These are phyloP conservation scores for Rotaria socialis DNA, from an alignment of 2,888 invertebrate genomes.

Conservation along the genomic window DNA sequence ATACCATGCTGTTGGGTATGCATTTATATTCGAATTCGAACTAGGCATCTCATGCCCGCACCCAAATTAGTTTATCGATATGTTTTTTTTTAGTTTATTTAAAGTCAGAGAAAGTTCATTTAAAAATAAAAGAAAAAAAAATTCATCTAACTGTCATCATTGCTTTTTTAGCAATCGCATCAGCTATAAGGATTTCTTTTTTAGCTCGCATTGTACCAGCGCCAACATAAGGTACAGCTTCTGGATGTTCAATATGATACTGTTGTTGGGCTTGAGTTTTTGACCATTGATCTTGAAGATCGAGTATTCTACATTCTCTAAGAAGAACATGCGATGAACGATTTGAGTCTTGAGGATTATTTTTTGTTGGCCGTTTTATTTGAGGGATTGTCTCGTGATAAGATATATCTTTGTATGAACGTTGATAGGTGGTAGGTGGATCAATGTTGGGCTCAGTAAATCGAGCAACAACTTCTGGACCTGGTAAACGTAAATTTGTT, in stretches of 20 bases:
- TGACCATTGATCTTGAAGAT: constrained; percentile 54
- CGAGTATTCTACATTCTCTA: constrained; percentile 51
- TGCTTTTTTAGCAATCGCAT: not conserved
- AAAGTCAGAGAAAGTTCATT: too few species aligned
- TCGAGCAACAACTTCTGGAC: constrained; percentile 30
- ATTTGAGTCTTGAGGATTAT: not conserved
- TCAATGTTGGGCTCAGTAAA: constrained; percentile 31
- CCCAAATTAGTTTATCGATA: too few species aligned
- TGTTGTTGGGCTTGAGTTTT: constrained; percentile 51
- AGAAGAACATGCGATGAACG: constrained; percentile 50
- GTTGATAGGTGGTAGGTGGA: constrained; percentile 35
- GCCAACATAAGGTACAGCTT: constrained; percentile 54
- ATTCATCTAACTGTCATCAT: not conserved
- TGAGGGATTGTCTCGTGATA: constrained; percentile 23
- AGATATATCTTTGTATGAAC: constrained; percentile 7
- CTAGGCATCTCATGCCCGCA: too few species aligned
- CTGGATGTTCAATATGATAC: constrained; percentile 53
- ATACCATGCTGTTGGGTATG: too few species aligned
- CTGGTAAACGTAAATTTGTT: not conserved
- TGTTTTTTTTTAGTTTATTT: too few species aligned
- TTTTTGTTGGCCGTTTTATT: not conserved
- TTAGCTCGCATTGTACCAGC: constrained; percentile 53
- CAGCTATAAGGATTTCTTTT: constrained; percentile 48
- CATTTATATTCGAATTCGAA: too few species aligned
- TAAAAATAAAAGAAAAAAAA: too few species aligned